These are phyloP conservation scores for Origma solitaria DNA, from an alignment of 2,113 vertebrate genomes.

Conservation along the genomic window DNA sequence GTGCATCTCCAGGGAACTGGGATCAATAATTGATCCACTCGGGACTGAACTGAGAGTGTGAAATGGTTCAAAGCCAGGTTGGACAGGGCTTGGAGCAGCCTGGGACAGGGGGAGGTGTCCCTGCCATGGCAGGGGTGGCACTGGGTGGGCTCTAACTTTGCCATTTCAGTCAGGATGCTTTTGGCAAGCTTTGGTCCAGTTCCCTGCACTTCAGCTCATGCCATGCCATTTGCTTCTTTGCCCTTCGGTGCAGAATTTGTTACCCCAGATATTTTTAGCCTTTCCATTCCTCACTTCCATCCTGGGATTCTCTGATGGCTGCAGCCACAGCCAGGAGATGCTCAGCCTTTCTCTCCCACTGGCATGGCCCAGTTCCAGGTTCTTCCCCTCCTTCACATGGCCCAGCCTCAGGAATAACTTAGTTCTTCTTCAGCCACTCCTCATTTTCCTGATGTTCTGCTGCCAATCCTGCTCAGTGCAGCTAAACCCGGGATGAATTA, in stretches of 20 bases:
- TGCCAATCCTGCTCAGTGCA: background rate
- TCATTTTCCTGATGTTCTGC: background rate
- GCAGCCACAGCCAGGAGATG: background rate
- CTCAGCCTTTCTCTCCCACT: background rate
- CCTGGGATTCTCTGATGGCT: background rate
- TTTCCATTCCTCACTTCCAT: too few relatives aligned
- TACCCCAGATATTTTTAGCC: too few relatives aligned
- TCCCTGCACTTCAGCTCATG: too few relatives aligned
- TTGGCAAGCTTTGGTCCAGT: too few relatives aligned
- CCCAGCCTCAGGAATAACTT: background rate
- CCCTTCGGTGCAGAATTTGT: too few relatives aligned
- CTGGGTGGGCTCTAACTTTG: background rate
- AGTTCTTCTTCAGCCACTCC: background rate
- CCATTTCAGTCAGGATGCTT: too few relatives aligned
- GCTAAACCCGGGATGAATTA: fast-evolving
- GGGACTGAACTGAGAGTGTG: background rate
- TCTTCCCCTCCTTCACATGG: background rate
- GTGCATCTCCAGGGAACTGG: background rate
- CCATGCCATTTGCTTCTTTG: too few relatives aligned
- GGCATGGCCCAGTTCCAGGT: background rate
- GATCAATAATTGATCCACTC: background rate
- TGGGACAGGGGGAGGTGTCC: background rate
- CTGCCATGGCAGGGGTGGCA: background rate
- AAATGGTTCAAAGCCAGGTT: background rate
- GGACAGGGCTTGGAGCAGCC: background rate